Percentiles rank a stretch among this genome's conserved stretches.
These are phyloP conservation scores for Scaptomyza hsui DNA, from an alignment of 1,140 invertebrate species.

Conservation along the genomic window DNA sequence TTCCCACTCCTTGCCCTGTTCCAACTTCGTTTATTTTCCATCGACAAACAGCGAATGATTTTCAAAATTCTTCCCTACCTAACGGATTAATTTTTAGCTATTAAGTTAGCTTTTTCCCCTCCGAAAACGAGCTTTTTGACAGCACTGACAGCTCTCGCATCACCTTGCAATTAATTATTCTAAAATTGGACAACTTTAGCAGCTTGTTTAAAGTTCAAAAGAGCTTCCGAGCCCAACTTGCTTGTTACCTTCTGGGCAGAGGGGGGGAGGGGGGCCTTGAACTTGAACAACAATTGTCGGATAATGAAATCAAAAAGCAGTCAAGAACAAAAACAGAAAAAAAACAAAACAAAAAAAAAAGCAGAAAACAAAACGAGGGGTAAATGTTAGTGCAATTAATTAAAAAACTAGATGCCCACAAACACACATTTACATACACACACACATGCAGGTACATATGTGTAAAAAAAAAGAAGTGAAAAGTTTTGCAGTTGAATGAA, in stretches of 20 bases:
- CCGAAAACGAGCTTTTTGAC: too few species aligned
- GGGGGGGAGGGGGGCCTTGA: constrained; percentile 48
- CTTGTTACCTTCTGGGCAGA: background rate
- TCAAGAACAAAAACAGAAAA: constrained; percentile 17
- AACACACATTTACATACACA: constrained; percentile 22
- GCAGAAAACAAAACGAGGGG: constrained; percentile 26
- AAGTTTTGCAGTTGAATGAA: background rate
- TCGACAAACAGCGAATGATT: too few species aligned
- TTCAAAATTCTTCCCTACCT: too few species aligned
- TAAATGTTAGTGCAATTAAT: constrained; percentile 74
- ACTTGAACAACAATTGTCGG: constrained; percentile 68
- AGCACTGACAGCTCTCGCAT: background rate
- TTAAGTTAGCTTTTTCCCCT: too few species aligned
- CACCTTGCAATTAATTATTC: constrained; percentile 9
- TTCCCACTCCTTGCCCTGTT: too few species aligned
- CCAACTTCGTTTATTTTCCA: too few species aligned
- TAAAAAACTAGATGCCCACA: constrained; percentile 68
- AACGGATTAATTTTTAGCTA: too few species aligned
- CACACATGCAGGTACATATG: constrained; percentile 21
- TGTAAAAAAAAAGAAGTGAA: constrained; percentile 48
- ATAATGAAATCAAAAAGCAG: constrained; percentile 64
- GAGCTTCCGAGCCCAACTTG: too few species aligned
- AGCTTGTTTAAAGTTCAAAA: background rate
- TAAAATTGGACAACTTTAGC: background rate
- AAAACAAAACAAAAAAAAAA: constrained; percentile 44